A percentile compares a stretch with the other conserved stretches of the same genome.
phyloP scores from a whole-genome alignment of 2,113 vertebrate species.

The Cyprinus carpio region DNA sequence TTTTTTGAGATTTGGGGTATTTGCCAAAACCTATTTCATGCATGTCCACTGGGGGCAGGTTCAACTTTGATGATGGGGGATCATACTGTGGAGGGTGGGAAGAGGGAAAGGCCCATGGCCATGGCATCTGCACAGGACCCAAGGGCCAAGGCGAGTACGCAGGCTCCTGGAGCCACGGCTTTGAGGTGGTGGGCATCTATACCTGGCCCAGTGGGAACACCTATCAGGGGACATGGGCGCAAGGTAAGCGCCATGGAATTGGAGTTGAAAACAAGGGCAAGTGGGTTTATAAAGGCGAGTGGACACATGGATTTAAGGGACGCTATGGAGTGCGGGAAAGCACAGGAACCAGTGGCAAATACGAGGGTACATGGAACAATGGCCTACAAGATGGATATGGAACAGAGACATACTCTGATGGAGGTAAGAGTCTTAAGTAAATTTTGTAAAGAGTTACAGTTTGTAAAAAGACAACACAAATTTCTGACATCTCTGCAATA shows the following conservation, averaged over 20 bases:
- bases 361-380: slow-evolving; percentile 98
- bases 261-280: slow-evolving; percentile 98
- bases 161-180: slow-evolving; percentile 97
- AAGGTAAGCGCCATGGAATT: slow-evolving; percentile 97
- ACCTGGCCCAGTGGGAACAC: slow-evolving; percentile 99
- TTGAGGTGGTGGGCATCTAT: slow-evolving; percentile 98
- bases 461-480: neutral
- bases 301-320: slow-evolving; percentile 99
- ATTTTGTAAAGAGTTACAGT: neutral
- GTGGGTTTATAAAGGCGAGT: slow-evolving; percentile 99
- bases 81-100: slow-evolving; percentile 99
- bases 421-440: slow-evolving; percentile 81
- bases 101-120: slow-evolving; percentile 98
- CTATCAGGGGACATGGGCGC: slow-evolving; percentile 97
- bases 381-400: slow-evolving; percentile 98
- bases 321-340: slow-evolving; percentile 96
- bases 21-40: slow-evolving; percentile 87
- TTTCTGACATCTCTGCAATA: neutral
- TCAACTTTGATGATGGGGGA: slow-evolving; percentile 99
- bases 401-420: slow-evolving; percentile 98
- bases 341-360: slow-evolving; percentile 92
- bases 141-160: slow-evolving; percentile 99
- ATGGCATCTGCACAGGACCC: slow-evolving; percentile 98
- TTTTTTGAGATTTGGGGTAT: slow-evolving; percentile 68
- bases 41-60: slow-evolving; percentile 92